phyloP scores from a whole-genome alignment of 2,113 vertebrate genomes.

The Litocranius walleri region DNA sequence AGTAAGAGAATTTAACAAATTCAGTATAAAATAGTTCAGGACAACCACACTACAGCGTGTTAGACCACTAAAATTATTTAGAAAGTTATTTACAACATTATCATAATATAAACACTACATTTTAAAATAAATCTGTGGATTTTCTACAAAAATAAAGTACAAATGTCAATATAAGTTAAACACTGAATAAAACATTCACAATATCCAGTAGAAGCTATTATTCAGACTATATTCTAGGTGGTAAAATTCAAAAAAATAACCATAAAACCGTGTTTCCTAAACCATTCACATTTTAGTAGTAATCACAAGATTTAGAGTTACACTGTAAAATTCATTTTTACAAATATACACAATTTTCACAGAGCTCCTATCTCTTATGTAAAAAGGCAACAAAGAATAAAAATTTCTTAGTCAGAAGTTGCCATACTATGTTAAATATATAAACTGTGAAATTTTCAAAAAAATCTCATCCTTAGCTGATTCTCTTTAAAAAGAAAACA shows the following conservation, averaged over 20 bases:
- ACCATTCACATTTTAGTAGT: slow-evolving; percentile 15
- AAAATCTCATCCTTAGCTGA: background rate
- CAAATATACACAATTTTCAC: slow-evolving; percentile 14
- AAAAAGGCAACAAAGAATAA: background rate
- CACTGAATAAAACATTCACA: slow-evolving; percentile 59
- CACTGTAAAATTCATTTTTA: slow-evolving; percentile 35
- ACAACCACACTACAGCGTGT: background rate
- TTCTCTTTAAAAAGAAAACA: slow-evolving; percentile 18
- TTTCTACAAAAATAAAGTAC: slow-evolving; percentile 75
- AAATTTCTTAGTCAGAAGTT: slow-evolving; percentile 43
- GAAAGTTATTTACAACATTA: slow-evolving; percentile 76
- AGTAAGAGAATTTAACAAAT: background rate
- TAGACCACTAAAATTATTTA: slow-evolving; percentile 57
- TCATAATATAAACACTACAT: slow-evolving; percentile 56
- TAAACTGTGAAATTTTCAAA: slow-evolving; percentile 19
- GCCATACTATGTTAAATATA: background rate
- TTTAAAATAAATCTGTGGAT: slow-evolving; percentile 60
- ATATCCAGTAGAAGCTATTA: background rate
- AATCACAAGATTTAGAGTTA: slow-evolving; percentile 35
- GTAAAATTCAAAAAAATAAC: slow-evolving; percentile 18
- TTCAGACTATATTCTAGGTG: slow-evolving; percentile 63
- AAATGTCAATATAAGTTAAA: slow-evolving; percentile 73
- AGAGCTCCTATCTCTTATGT: background rate
- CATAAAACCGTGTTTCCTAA: slow-evolving; percentile 27
- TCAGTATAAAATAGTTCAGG: slow-evolving; percentile 65